phyloP scores from a whole-genome alignment of 35 echinoderm and acorn worm species.

The Amphiura filiformis region DNA sequence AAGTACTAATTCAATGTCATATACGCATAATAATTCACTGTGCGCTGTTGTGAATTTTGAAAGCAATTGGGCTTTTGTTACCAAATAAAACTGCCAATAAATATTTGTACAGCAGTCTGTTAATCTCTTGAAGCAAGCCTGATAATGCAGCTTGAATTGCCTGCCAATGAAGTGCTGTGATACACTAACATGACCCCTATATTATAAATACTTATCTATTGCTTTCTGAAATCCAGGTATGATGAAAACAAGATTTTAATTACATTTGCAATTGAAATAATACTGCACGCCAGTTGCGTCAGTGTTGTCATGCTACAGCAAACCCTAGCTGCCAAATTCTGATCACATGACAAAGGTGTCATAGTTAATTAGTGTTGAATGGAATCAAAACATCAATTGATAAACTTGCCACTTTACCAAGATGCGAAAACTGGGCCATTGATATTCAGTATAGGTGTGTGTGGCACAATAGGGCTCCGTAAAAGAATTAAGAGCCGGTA shows the following conservation, averaged over 20 bases:
- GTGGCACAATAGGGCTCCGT: not conserved
- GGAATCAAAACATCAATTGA: not conserved
- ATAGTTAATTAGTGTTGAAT: not conserved
- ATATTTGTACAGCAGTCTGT: too few relatives aligned
- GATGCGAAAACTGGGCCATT: not conserved
- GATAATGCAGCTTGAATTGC: too few relatives aligned
- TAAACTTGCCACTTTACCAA: not conserved
- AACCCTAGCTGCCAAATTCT: not conserved
- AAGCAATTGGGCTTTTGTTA: too few relatives aligned
- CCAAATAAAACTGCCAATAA: too few relatives aligned
- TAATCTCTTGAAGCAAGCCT: too few relatives aligned
- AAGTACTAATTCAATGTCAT: too few relatives aligned
- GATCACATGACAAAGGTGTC: not conserved
- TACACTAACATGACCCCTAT: too few relatives aligned
- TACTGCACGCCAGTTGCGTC: not conserved
- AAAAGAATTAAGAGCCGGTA: not conserved
- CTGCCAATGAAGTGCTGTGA: too few relatives aligned
- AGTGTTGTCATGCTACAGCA: not conserved
- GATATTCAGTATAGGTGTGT: not conserved
- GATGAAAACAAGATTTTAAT: not conserved
- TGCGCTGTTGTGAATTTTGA: too few relatives aligned
- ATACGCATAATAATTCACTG: too few relatives aligned
- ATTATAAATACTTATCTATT: too few relatives aligned
- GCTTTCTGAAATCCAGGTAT: not conserved
- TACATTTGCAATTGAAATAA: not conserved